Base-by-base conservation (phyloP, 2,888 invertebrate genomes). In the Agrochola litura region DNA sequence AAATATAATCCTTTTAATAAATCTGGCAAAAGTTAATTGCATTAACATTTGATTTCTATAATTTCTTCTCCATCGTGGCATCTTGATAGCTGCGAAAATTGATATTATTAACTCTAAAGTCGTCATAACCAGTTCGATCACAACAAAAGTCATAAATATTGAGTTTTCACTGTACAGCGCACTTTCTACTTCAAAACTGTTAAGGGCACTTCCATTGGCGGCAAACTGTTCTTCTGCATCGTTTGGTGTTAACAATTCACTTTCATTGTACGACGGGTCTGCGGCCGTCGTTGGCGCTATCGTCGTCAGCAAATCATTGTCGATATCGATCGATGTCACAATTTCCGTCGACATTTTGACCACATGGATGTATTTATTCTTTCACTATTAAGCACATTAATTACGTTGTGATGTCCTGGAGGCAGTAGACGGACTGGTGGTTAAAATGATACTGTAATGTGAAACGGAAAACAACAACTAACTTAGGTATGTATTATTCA, bases 41-140 rank as follows among this genome's bases (percentile, higher is more conserved):
- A 95, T 92, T 82, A 96, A 88, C 95, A 96, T 95, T 91, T 96
- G 96, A 84, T 96, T 96, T 84, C 96, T 94, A 82, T 95, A 96
- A 85, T 96, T 96, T 84, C 89, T 93, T 82, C 94, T 92, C 96
- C 96, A 96, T n/a, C 93, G 90, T 43, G 90, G 90, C 86, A 95
- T 92, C 80, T 92, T 94, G n/a, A 92, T 88, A 90, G 93, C 94
- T 90, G 95, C 95, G 65, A 90, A 74, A 37, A 93, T 86, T 86
- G 94, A 93, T 88, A 96, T 87, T 52, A 92, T 84, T 87, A 95
- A 89, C 84, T 96, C 95, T 79, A 95, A 68, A 78, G 94, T 90
- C 81, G 94, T 95, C 95, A 96, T 95, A 41, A 95, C 86, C 72
- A 95, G 94, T 92, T 95, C 95, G 74, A 92, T 87, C 79, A 94